Base-by-base conservation (phyloP, 2,888 invertebrate species). In the Standfussiana lucernea region DNA sequence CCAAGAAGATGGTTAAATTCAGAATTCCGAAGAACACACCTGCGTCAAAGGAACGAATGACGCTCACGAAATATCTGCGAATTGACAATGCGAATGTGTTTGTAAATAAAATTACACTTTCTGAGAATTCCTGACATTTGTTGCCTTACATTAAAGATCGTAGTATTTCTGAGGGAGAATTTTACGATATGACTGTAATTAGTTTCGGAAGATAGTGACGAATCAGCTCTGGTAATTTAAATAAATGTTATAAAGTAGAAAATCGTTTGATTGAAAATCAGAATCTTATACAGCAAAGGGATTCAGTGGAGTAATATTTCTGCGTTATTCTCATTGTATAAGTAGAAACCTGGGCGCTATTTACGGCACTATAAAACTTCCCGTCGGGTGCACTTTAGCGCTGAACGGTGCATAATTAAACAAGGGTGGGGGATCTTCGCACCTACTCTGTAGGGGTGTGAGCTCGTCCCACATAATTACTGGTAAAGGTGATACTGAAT, bases 371-470 rank as follows among this genome's bases (percentile, higher is more conserved):
- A 91, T 92, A 92, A 92, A 92, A 92, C 88, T 92, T 90, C 88
- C 90, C 89, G 89, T 89, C 82, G 90, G 89, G 88, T 93, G 93
- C 92, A 93, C 91, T 90, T 91, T 85, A 89, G 85, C 88, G 89
- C 88, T 88, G 89, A 88, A 87, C 89, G 89, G 88, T 93, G 94
- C 93, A 93, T 93, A 94, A 94, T 94, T 93, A 93, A 93, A 92
- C 88, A 87, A 85, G 88, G 86, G 85, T 83, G 88, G 83, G 76
- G 83, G 87, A 74, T 85, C 87, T 84, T 88, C 82, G 86, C 89
- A 89, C 90, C 90, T 86, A 88, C 79, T 83, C 68, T 78, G 79
- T 71, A 80, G 81, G 77, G 88, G 80, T 72, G 80, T 72, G 72
- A 75, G 78, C 77, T 82, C 79, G 83, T 84, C 73, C 87, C 81